Base-by-base conservation (phyloP, 2,888 invertebrate genomes). In the Magallana nippona region DNA sequence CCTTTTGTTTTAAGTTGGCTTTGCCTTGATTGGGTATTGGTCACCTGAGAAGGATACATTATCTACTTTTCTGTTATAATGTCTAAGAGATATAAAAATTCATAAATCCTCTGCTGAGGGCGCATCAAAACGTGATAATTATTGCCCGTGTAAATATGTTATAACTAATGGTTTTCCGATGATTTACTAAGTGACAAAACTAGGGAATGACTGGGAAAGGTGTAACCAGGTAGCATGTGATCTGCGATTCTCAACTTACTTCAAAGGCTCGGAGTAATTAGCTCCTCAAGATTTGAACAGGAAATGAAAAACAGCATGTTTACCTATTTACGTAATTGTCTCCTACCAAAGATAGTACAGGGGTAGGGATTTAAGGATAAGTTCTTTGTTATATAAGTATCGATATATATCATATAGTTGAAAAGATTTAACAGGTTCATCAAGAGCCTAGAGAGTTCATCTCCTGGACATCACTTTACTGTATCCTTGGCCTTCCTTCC, bases 1-100 rank as follows among this genome's bases (percentile, higher is more conserved):
- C 71, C 71, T 71, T 71, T 71, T 71, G 71, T 71, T 71, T 71
- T 71, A 71, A 71, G 71, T 71, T 15, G 71, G 71, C 71, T 71
- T 71, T 71, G 32, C 71, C 71, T 2, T 71, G 71, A 71, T 71
- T 71, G 71, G 71, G 71, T 71, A 71, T 71, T 22, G 27, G 71
- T 27, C 71, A 71, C 71, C 71, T 71, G 22, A 32, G 15, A 71
- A 22, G 32, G 32, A 32, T 27, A 71, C 71, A 71, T 71, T 71
- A 71, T 71, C 71, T 71, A 11, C 32, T 71, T 71, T 71, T 44
- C 44, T 71, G 71, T 71, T 27, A 71, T 71, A 71, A 71, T 27
- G 71, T 71, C 22, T 71, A 27, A 27, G 32, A 71, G 71, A 71
- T 71, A 71, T 71, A 27, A 71, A 27, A 22, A 71, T 71, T 71